phyloP scores from a whole-genome alignment of 1,140 invertebrate species.

The Tenebrio molitor region DNA sequence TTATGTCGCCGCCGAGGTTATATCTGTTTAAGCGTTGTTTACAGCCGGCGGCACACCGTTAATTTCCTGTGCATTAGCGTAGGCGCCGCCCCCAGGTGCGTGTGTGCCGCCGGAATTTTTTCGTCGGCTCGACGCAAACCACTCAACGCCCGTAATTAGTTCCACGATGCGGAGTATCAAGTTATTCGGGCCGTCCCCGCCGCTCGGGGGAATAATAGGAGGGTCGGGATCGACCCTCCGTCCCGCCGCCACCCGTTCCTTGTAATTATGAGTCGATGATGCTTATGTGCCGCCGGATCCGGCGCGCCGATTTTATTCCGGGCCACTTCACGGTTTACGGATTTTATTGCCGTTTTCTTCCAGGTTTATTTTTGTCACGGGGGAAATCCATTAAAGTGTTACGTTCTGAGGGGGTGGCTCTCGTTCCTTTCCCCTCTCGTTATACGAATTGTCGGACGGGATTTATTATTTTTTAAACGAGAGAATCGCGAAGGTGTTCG shows the following conservation, averaged over 20 bases:
- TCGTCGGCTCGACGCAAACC: no score
- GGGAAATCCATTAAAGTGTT: slow-evolving; percentile 36
- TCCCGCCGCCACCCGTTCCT: background rate
- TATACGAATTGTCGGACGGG: background rate
- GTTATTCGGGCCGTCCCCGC: no score
- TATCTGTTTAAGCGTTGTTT: background rate
- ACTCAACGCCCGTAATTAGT: background rate
- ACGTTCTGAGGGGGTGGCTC: slow-evolving; percentile 1
- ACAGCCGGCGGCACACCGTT: background rate
- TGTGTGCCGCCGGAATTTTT: background rate
- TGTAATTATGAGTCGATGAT: slow-evolving; percentile 32
- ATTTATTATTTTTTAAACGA: slow-evolving; percentile 34
- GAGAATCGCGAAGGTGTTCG: slow-evolving; percentile 19
- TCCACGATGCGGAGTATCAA: no score
- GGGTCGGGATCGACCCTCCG: background rate
- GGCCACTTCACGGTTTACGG: slow-evolving; percentile 6
- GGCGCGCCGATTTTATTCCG: background rate
- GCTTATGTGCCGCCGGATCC: slow-evolving; percentile 1
- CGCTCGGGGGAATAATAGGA: no score
- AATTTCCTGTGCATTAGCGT: background rate
- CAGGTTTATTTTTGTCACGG: slow-evolving; percentile 31
- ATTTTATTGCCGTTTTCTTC: slow-evolving; percentile 10
- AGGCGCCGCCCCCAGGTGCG: background rate
- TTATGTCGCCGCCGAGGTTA: background rate
- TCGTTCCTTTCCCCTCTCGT: no score